A percentile compares a stretch with the other conserved stretches of the same genome.
Conservation (phyloP, 2,888 invertebrate genomes). For the Apotomis betuletana region DNA sequence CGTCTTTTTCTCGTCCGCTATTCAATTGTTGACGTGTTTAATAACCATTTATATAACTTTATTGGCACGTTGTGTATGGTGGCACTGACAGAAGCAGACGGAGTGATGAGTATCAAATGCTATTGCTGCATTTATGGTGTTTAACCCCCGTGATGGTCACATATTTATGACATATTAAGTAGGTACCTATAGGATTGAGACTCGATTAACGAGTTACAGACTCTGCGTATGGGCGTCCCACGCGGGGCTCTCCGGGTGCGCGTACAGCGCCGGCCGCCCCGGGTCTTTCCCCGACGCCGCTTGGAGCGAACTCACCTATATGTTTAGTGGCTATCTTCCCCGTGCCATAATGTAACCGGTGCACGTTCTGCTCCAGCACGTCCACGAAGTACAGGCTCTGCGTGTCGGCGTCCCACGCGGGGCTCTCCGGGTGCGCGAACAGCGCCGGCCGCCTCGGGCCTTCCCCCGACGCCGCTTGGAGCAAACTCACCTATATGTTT, state of each 20-base stretch:
- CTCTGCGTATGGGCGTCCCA: conserved; percentile 80
- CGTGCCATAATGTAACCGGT: conserved; percentile 72
- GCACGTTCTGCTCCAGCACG: conserved; percentile 75
- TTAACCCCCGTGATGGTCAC: no score
- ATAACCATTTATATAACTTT: no score
- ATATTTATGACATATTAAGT: no score
- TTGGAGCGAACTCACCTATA: conserved; percentile 57
- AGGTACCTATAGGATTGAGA: no score
- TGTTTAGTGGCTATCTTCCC: conserved; percentile 67
- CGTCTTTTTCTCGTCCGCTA: no score
- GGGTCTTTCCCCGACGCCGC: conserved; percentile 44
- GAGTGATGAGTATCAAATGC: no score
- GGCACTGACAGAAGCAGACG: no score
- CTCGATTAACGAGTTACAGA: conserved; percentile 77
- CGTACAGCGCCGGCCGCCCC: conserved; percentile 61
- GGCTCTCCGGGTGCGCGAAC: conserved; percentile 71
- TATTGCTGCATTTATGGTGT: no score
- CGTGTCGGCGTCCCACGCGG: conserved; percentile 82
- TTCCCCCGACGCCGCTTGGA: conserved; percentile 10
- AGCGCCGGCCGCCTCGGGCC: conserved; percentile 59
- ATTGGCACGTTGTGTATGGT: no score
- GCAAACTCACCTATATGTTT: conserved; percentile 68
- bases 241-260: conserved; percentile 77
- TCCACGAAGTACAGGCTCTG: conserved; percentile 84
- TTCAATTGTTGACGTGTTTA: no score